These are phyloP conservation scores for Ovis canadensis DNA, from an alignment of 2,113 vertebrate species.

Conservation along the genomic window DNA sequence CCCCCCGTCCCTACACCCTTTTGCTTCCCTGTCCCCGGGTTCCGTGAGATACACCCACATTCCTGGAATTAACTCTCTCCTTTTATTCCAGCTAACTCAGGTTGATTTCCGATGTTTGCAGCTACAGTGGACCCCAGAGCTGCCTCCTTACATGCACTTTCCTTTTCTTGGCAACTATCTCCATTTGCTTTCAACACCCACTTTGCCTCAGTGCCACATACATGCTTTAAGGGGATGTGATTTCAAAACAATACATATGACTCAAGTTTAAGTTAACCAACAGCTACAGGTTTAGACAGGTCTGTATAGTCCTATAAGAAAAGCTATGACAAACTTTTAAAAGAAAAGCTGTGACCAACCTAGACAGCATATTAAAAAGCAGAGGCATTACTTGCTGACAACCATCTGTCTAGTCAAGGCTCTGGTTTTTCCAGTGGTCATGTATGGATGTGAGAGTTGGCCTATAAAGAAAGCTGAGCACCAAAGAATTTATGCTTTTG, in stretches of 20 bases:
- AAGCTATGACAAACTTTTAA: neutral
- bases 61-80: neutral
- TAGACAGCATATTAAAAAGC: neutral
- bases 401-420: neutral
- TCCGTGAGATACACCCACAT: neutral
- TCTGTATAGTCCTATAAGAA: neutral
- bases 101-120: neutral
- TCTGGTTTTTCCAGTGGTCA: neutral
- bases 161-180: neutral
- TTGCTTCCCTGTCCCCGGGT: neutral
- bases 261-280: neutral
- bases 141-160: neutral
- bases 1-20: rapidly evolving
- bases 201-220: neutral
- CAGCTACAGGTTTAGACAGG: neutral
- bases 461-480: neutral
- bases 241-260: neutral
- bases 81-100: neutral
- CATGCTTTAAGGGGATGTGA: neutral
- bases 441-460: neutral
- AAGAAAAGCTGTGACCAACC: neutral
- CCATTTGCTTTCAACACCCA: neutral
- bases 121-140: neutral
- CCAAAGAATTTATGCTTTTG: neutral
- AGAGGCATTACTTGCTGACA: neutral